A percentile compares a stretch with the other conserved stretches of the same genome.
Conservation (phyloP, 92 coral and sea anemone genomes). For the Virgularia gustaviana region DNA sequence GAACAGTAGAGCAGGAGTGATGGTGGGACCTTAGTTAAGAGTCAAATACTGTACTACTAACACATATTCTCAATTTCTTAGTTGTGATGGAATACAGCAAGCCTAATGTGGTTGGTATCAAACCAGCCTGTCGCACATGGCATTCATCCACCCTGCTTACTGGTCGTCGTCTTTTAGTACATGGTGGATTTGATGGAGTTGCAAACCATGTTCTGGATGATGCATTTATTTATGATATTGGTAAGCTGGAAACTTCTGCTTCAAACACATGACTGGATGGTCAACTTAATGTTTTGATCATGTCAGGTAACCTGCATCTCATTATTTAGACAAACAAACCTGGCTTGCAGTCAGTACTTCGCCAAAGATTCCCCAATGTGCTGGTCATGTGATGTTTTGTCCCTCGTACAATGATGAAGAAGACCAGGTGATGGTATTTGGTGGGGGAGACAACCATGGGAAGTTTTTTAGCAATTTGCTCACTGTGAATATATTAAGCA, state of each 20-base stretch:
- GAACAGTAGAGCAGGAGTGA: background rate
- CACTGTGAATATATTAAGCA: background rate
- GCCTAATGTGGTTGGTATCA: constrained; percentile 62
- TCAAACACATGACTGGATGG: background rate
- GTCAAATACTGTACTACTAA: background rate
- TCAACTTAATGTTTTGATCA: too few species aligned
- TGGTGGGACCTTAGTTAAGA: background rate
- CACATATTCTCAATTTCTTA: constrained; percentile 21
- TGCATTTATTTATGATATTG: constrained; percentile 74
- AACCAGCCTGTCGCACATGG: constrained; percentile 86
- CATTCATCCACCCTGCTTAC: constrained; percentile 70
- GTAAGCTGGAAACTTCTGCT: constrained; percentile 48
- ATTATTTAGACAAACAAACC: constrained; percentile 53
- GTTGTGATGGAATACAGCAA: constrained; percentile 78
- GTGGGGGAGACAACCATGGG: constrained; percentile 87
- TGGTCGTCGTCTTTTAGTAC: constrained; percentile 62
- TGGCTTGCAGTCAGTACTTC: constrained; percentile 63
- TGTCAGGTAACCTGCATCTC: background rate
- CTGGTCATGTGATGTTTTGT: constrained; percentile 73
- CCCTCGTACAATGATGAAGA: constrained; percentile 3
- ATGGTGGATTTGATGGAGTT: constrained; percentile 89
- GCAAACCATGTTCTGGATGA: constrained; percentile 56
- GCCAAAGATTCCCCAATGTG: constrained; percentile 59
- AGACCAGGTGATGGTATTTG: constrained; percentile 68
- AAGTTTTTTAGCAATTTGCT: constrained; percentile 73